Evolutionary conservation across 2,888 invertebrate genomes (phyloP).

Genomic region (Scaptomyza flava): DNA sequence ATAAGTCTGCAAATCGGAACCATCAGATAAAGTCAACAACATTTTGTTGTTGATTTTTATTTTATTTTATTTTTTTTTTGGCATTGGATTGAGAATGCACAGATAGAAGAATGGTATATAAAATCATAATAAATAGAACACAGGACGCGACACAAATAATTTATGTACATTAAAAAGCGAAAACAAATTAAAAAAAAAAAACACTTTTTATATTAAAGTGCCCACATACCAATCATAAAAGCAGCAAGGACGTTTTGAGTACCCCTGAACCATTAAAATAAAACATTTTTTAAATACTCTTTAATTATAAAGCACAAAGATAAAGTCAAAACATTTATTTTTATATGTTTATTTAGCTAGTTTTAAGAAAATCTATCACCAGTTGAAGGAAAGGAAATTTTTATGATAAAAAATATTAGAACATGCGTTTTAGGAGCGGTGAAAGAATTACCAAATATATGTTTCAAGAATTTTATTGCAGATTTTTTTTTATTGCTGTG

Average conservation of each 20-base stretch:
- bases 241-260: not conserved
- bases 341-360: not conserved
- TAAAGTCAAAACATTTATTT: not conserved
- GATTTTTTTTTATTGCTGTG: not conserved
- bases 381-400: not conserved
- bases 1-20: constrained; percentile 82
- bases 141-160: constrained; percentile 16
- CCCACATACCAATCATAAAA: constrained; percentile 6
- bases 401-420: not conserved
- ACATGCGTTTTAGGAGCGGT: not conserved
- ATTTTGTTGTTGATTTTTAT: not conserved
- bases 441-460: not conserved
- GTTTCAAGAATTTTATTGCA: not conserved
- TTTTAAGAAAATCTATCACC: not conserved
- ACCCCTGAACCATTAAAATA: not conserved
- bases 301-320: not conserved
- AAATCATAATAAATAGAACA: constrained; percentile 28
- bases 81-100: constrained; percentile 38
- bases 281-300: not conserved
- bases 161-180: constrained; percentile 15
- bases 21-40: constrained; percentile 36
- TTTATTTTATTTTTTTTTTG: constrained; percentile 3
- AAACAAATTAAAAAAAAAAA: not conserved
- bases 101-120: constrained; percentile 38
- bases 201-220: not conserved